These are phyloP conservation scores for Scopus umbretta DNA, from an alignment of 2,113 vertebrate species.

Conservation along the genomic window DNA sequence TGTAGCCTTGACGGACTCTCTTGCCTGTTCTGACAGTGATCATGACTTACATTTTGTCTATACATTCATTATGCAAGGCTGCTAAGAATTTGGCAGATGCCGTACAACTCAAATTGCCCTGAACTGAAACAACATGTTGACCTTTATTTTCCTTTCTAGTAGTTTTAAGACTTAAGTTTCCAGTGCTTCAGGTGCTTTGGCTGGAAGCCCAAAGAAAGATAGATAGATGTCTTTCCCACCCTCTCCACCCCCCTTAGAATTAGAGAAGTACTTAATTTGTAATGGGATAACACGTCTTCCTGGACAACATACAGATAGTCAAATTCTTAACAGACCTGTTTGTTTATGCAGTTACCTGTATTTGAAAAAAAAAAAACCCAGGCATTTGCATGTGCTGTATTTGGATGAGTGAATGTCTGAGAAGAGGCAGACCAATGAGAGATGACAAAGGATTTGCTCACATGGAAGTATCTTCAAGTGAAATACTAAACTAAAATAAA, in stretches of 20 bases:
- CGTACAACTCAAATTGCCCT: not conserved
- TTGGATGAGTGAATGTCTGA: not conserved
- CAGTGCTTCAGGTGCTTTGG: not conserved
- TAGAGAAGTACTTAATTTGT: not conserved
- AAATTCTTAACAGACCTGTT: not conserved
- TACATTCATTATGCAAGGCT: not conserved
- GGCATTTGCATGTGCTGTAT: not conserved
- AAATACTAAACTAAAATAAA: not conserved
- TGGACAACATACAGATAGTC: not conserved
- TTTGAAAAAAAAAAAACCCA: not conserved
- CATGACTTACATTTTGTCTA: not conserved
- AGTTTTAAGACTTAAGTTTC: not conserved
- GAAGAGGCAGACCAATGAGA: not conserved
- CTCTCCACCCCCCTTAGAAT: not conserved
- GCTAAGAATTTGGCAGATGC: not conserved
- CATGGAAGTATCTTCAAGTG: not conserved
- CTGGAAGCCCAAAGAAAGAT: not conserved
- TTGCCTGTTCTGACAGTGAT: not conserved
- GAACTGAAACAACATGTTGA: not conserved
- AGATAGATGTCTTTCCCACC: not conserved
- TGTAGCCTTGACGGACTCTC: not conserved
- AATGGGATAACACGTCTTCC: not conserved
- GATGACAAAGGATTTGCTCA: not conserved
- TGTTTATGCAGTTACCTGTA: not conserved
- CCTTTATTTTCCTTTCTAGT: not conserved